Percentiles rank a stretch among this genome's conserved stretches.
These are phyloP conservation scores for Cinclus cinclus DNA, from an alignment of 2,113 vertebrate genomes.

Conservation along the genomic window DNA sequence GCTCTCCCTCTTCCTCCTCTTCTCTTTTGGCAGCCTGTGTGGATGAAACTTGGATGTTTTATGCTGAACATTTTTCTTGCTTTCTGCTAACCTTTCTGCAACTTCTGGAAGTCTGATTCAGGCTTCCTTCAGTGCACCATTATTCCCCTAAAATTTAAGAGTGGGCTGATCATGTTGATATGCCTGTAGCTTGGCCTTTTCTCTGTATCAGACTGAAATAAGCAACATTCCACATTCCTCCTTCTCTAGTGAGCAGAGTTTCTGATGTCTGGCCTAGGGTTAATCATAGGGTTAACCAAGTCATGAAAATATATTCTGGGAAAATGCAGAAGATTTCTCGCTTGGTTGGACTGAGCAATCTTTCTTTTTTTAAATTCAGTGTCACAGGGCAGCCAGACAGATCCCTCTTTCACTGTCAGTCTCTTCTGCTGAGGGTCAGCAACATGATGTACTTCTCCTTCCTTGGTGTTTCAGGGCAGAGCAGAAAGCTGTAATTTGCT, in stretches of 20 bases:
- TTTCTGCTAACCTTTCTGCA: background rate
- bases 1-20: background rate
- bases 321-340: slow-evolving; percentile 49
- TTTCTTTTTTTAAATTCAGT: slow-evolving; percentile 29
- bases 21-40: background rate
- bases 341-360: slow-evolving; percentile 31
- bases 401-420: background rate
- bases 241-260: background rate
- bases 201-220: slow-evolving; percentile 20
- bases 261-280: slow-evolving; percentile 8
- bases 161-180: background rate
- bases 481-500: background rate
- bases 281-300: slow-evolving; percentile 63
- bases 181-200: background rate
- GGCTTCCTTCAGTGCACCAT: background rate
- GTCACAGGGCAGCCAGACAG: background rate
- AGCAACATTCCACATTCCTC: background rate
- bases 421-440: slow-evolving; percentile 21
- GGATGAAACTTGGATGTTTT: background rate
- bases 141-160: background rate
- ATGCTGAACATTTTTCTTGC: background rate
- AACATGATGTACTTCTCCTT: background rate
- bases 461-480: background rate
- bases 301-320: slow-evolving; percentile 38
- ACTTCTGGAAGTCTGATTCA: background rate